These are phyloP conservation scores for Oryzias woworae DNA, from an alignment of 2,113 vertebrate genomes.

Conservation along the genomic window DNA sequence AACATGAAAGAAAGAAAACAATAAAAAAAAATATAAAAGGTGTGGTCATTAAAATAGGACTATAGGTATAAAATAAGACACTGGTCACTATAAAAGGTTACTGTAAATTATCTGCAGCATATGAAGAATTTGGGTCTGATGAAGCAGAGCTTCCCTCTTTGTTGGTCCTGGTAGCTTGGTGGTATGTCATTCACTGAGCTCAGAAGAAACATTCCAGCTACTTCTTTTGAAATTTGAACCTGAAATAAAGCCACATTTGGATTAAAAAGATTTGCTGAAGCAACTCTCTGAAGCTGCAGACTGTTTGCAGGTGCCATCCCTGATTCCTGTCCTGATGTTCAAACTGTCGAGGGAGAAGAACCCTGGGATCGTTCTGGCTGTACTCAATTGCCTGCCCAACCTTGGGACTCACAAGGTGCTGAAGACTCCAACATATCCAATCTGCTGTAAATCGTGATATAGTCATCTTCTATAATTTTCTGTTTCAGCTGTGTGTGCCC, in stretches of 20 bases:
- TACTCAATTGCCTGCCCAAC: constrained; percentile 86
- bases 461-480: background rate
- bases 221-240: no score
- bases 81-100: no score
- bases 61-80: no score
- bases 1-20: no score
- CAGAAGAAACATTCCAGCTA: no score
- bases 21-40: no score
- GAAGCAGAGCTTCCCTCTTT: background rate
- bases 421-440: no score
- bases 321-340: constrained; percentile 88
- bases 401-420: constrained; percentile 92
- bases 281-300: background rate
- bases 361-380: constrained; percentile 75
- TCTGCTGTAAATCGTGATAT: background rate
- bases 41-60: no score
- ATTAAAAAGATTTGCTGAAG: background rate
- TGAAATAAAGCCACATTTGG: background rate
- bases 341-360: constrained; percentile 85
- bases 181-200: background rate
- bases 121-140: no score
- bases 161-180: background rate
- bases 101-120: no score
- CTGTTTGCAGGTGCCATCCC: constrained; percentile 83
- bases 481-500: constrained; percentile 85